Conservation (phyloP, 2,888 invertebrate species). For the Pheosia gnoma region DNA sequence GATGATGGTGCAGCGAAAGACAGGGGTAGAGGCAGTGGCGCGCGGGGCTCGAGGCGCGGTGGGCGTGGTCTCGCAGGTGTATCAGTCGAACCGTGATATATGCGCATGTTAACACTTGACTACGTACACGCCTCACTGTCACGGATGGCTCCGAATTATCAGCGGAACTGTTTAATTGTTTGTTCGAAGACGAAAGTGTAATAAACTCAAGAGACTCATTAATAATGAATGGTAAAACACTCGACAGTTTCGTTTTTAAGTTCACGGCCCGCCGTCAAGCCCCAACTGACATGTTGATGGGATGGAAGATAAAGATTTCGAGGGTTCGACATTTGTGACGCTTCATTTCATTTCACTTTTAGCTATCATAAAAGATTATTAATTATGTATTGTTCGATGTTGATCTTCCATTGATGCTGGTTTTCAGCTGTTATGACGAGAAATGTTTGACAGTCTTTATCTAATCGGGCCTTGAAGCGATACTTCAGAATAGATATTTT, state of each 20-base stretch:
- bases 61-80: conserved; percentile 77
- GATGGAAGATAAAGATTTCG: conserved; percentile 53
- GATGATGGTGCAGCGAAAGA: conserved; percentile 70
- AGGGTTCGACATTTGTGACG: conserved; percentile 41
- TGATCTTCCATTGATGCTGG: neutral
- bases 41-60: conserved; percentile 44
- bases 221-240: conserved; percentile 45
- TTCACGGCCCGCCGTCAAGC: conserved; percentile 32
- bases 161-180: conserved; percentile 63
- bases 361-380: conserved; percentile 30
- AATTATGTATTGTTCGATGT: conserved; percentile 7
- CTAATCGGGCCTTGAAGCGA: no score
- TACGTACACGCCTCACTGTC: conserved; percentile 79
- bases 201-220: conserved; percentile 46
- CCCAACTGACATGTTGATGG: conserved; percentile 47
- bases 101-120: conserved; percentile 77
- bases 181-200: conserved; percentile 62
- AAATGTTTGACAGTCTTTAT: no score
- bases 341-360: conserved; percentile 33
- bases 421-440: neutral
- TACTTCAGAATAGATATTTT: no score
- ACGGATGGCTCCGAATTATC: conserved; percentile 57
- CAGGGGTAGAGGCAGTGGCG: conserved; percentile 51
- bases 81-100: conserved; percentile 76
- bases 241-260: conserved; percentile 43